Percentiles rank a stretch among this genome's conserved stretches.
These are phyloP conservation scores for Caprella mutica DNA, from an alignment of 2,888 invertebrate genomes.

Conservation along the genomic window DNA sequence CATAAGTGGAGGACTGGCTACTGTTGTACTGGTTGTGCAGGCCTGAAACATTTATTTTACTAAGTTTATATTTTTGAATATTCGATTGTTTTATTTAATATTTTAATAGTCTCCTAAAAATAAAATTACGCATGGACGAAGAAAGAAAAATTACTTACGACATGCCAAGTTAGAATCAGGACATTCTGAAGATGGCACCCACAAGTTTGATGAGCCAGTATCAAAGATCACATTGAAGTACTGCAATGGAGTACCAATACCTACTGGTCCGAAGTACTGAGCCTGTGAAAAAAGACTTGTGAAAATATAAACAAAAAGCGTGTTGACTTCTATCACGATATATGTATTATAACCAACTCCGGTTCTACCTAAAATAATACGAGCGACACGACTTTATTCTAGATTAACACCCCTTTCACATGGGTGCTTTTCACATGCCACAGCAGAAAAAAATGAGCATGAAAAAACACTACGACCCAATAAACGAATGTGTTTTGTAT, in stretches of 20 bases:
- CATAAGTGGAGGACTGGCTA: slow-evolving; percentile 46
- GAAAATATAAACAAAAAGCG: too few species aligned
- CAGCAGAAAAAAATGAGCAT: too few species aligned
- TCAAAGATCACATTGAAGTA: slow-evolving; percentile 47
- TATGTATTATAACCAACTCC: too few species aligned
- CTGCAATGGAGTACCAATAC: slow-evolving; percentile 45
- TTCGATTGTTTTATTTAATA: not conserved
- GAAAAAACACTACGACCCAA: too few species aligned
- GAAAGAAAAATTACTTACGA: slow-evolving; percentile 35
- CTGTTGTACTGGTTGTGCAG: slow-evolving; percentile 50
- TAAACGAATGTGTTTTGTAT: too few species aligned
- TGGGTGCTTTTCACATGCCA: too few species aligned
- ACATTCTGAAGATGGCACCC: slow-evolving; percentile 48
- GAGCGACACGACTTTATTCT: too few species aligned
- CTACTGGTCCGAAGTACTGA: slow-evolving; percentile 46
- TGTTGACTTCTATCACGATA: too few species aligned
- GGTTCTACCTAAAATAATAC: too few species aligned
- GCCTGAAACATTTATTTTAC: too few species aligned
- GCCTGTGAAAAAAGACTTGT: slow-evolving; percentile 38
- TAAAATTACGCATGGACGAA: not conserved
- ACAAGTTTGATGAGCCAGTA: slow-evolving; percentile 47
- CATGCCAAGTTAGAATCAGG: slow-evolving; percentile 44
- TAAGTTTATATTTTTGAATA: not conserved
- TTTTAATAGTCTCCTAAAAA: not conserved
- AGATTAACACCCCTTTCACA: too few species aligned